phyloP scores from a whole-genome alignment of 2,797 vertebrate species.

The Parambassis ranga region DNA sequence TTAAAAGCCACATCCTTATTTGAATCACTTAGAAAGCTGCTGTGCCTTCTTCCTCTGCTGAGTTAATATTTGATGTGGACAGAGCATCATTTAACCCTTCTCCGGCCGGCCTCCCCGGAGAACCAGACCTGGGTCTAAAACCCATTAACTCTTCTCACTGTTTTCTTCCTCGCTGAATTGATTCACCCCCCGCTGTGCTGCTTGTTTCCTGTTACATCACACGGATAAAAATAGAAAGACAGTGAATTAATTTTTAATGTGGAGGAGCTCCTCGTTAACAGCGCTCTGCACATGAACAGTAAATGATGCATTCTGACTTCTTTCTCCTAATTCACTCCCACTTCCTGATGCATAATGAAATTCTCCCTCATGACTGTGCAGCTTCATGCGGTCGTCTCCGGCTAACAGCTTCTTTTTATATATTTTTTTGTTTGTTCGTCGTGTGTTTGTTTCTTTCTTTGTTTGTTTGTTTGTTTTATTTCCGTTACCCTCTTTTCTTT shows the following conservation, averaged over 20 bases:
- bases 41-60: slow-evolving; percentile 24
- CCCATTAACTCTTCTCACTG: slow-evolving; percentile 1
- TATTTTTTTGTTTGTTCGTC: slow-evolving; percentile 71
- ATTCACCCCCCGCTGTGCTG: slow-evolving; percentile 22
- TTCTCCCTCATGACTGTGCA: slow-evolving; percentile 46
- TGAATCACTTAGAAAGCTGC: too few relatives aligned
- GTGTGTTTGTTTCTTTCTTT: slow-evolving; percentile 69
- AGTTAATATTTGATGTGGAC: slow-evolving; percentile 66
- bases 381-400: slow-evolving; percentile 55
- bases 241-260: slow-evolving; percentile 50
- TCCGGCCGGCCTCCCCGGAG: slow-evolving; percentile 23
- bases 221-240: slow-evolving; percentile 39
- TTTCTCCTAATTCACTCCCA: slow-evolving; percentile 28
- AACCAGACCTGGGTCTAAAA: slow-evolving; percentile 8
- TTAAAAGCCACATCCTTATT: neutral
- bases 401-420: slow-evolving; percentile 81
- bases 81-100: slow-evolving; percentile 47
- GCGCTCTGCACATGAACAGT: neutral
- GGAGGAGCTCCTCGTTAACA: too few relatives aligned
- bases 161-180: slow-evolving; percentile 32
- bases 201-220: slow-evolving; percentile 21
- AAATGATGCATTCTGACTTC: slow-evolving; percentile 33
- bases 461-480: slow-evolving; percentile 73
- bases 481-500: slow-evolving; percentile 63
- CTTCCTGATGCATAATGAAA: slow-evolving; percentile 15